Percentiles rank a stretch among this genome's conserved stretches.
Evolutionary conservation across 2,888 invertebrate genomes (phyloP).

Genomic region (Pasiphila rectangulata): DNA sequence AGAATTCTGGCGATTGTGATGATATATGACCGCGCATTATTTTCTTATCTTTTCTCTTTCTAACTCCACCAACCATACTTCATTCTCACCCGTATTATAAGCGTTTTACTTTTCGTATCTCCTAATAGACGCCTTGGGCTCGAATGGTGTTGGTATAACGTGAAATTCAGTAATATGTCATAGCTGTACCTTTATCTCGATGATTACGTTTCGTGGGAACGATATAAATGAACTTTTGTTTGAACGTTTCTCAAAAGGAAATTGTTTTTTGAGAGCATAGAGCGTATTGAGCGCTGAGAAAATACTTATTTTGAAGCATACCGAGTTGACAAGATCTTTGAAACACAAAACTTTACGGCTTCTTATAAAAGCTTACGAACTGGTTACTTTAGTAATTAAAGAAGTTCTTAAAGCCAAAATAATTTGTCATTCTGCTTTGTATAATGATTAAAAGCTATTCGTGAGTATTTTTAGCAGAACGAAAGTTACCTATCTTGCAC

Average conservation of each 20-base stretch:
- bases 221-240: slow-evolving; percentile 63
- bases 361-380: background rate
- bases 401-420: too few relatives aligned
- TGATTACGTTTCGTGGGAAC: slow-evolving; percentile 57
- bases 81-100: slow-evolving; percentile 73
- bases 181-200: slow-evolving; percentile 51
- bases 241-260: slow-evolving; percentile 52
- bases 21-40: slow-evolving; percentile 79
- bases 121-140: slow-evolving; percentile 62
- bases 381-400: too few relatives aligned
- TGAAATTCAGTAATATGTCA: slow-evolving; percentile 68
- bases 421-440: too few relatives aligned
- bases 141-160: slow-evolving; percentile 67
- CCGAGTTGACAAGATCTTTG: too few relatives aligned
- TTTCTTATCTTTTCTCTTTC: slow-evolving; percentile 80
- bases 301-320: slow-evolving; percentile 13
- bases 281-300: slow-evolving; percentile 49
- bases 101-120: slow-evolving; percentile 76
- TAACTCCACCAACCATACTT: slow-evolving; percentile 77
- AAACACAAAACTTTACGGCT: background rate
- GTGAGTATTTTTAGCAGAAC: background rate
- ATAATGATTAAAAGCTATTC: too few relatives aligned
- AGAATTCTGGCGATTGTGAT: slow-evolving; percentile 78
- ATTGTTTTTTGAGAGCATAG: slow-evolving; percentile 60
- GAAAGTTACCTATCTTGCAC: background rate